These are phyloP conservation scores for Actenoides hombroni DNA, from an alignment of 2,113 vertebrate species.

Conservation along the genomic window DNA sequence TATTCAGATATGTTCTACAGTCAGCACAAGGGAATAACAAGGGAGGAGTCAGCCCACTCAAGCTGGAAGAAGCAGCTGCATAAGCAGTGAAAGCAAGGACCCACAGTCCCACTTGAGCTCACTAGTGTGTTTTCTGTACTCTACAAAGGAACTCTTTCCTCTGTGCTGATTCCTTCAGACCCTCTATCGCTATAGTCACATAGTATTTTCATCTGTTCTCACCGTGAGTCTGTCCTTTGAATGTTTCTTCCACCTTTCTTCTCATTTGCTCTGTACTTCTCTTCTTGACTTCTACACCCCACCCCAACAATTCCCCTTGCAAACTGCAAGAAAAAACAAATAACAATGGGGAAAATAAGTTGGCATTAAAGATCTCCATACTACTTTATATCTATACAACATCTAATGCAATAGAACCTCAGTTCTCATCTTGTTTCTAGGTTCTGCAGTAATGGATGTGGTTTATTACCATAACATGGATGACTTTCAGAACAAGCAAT, in stretches of 20 bases:
- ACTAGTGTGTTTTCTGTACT: neutral
- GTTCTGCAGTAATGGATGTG: neutral
- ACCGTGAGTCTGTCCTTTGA: neutral
- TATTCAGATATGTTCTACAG: slow-evolving; percentile 41
- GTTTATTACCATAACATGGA: neutral
- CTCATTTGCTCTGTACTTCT: neutral
- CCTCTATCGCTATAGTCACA: neutral
- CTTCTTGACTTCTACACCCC: neutral
- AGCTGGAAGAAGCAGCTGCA: slow-evolving; percentile 51
- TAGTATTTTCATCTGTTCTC: neutral
- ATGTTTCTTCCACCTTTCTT: neutral
- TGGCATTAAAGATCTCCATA: neutral
- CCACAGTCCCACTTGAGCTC: neutral
- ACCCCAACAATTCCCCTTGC: neutral
- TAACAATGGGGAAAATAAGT: neutral
- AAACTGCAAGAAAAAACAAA: neutral
- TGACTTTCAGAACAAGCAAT: neutral
- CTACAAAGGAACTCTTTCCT: neutral
- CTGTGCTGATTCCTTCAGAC: neutral
- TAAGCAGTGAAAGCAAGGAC: neutral
- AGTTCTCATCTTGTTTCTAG: neutral
- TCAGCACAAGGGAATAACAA: slow-evolving; percentile 56
- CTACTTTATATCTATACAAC: neutral
- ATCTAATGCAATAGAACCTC: neutral
- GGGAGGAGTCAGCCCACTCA: slow-evolving; percentile 48